phyloP scores from a whole-genome alignment of 2,888 invertebrate genomes.

The Hyles lineata region DNA sequence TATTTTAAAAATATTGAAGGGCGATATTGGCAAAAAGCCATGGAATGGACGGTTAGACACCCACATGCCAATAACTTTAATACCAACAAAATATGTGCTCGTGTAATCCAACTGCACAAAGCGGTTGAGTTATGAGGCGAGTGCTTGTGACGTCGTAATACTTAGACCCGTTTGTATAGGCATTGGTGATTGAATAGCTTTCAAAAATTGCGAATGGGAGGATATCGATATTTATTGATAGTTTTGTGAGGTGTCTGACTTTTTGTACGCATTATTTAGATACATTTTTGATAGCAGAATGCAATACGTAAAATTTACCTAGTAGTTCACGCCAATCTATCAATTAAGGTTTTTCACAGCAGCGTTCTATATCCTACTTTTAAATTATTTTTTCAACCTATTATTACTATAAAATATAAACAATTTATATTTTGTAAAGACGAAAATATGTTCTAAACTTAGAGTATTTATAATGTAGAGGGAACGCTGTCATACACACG shows the following conservation, averaged over 20 bases:
- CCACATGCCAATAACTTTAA: conserved; percentile 36
- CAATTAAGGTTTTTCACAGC: too few species aligned
- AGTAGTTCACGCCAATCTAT: too few species aligned
- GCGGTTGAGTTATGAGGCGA: conserved; percentile 55
- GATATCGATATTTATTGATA: neutral
- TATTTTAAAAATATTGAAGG: neutral
- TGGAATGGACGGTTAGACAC: neutral
- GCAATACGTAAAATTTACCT: too few species aligned
- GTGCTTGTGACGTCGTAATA: conserved; percentile 56
- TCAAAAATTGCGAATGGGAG: conserved; percentile 3
- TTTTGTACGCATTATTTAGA: neutral
- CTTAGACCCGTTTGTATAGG: conserved; percentile 32
- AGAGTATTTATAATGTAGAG: too few species aligned
- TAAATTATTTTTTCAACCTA: too few species aligned
- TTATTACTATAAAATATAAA: too few species aligned
- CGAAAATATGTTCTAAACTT: too few species aligned
- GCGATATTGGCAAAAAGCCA: conserved; percentile 4
- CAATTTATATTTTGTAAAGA: too few species aligned
- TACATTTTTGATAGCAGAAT: too few species aligned
- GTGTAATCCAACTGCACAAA: conserved; percentile 52
- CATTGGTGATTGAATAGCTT: conserved; percentile 27
- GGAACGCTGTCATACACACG: too few species aligned
- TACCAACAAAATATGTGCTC: conserved; percentile 38
- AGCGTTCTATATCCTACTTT: too few species aligned
- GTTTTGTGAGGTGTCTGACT: neutral